Base-by-base conservation (phyloP, 2,888 invertebrate species). In the Acleris laterana region DNA sequence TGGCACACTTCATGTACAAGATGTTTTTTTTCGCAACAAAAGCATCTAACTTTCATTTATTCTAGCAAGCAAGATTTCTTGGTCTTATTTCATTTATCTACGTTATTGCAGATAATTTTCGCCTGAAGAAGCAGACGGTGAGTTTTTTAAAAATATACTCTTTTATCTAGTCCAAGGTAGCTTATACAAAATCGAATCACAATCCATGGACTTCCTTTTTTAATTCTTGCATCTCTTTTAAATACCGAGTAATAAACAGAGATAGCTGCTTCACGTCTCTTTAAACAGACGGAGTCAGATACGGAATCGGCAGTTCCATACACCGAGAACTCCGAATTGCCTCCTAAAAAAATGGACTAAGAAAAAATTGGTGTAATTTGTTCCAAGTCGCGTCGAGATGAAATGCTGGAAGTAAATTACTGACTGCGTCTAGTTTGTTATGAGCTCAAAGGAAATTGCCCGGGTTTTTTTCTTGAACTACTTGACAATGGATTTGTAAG, bases 81-180 rank as follows among this genome's bases (percentile, higher is more conserved):
- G 77, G 76, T 77, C 77, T 72, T 70, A 32, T 72, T 69, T 74
- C 76, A 80, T 83, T 83, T 81, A 78, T 82, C 74, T 73, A 71
- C 75, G 79, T 83, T 81, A 83, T 83, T 82, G 79, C 76, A 70
- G 74, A 69, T 76, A 68, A 71, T 77, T 72, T 75, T 72, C 71
- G 70, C 75, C 69, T 72, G 69, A 72, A 68, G 77, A 73, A 76
- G 72, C 76, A 74, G 75, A 71, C 69, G 72, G 74, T 69, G 38
- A 38, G 38, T 32, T 9, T 38, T 32, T 9, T 38, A 38, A 38
- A 38, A 32, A 32, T 9, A 9, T 2, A 32, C 32, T 32, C 7
- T 7, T 75, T 80, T 76, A 72, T 77, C 69, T 70, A 68, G 13
- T 13, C 38, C 38, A 38, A 38, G 3, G 13, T 38, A 38, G 38